Base-by-base conservation (phyloP, 2,888 invertebrate species). In the Chorisops tibialis region DNA sequence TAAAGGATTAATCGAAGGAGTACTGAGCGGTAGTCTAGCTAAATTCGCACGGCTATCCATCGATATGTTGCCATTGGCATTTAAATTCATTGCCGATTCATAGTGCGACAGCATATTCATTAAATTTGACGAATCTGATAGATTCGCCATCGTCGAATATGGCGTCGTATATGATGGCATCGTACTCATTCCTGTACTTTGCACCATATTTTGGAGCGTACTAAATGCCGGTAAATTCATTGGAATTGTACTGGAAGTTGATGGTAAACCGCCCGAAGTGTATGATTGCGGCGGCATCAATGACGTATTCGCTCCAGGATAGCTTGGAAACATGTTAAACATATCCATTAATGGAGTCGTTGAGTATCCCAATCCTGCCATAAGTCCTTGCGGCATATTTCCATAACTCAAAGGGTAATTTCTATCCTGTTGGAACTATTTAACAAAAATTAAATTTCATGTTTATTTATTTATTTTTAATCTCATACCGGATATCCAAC, bases 291-390 rank as follows among this genome's bases (percentile, higher is more conserved):
- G 24, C 9, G 59, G 21, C 41, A 59, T 24, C 3, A 41, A n/a
- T 21, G 41, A 22, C n/a, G 41, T 12, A 6, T 4, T 11, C 19
- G 35, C 12, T 18, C 51, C 50, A 4, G 64, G 39, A 22, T 45
- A 58, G 12, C 51, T 48, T 30, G 61, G 22, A 48, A 56, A 64
- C 64, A 64, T 64, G 30, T 61, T 61, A 2, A 52, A 48, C 50
- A 64, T 61, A 48, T 64, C 58, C 45, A 64, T 12, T 14, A 64
- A 51, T 22, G 64, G 43, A 35, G 45, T 61, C 41, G 37, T 51
- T 38, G 22, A 11, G 30, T 38, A 63, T 16, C 21, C 48, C 6
- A 48, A 51, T 21, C 61, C 47, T 11, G 56, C 12, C 14, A 54
- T 18, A n/a, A 37, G 38, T 19, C 43, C 18, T 39, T 41, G 47